phyloP scores from a whole-genome alignment of 2,797 vertebrate genomes.

The Myotis findleyi region DNA sequence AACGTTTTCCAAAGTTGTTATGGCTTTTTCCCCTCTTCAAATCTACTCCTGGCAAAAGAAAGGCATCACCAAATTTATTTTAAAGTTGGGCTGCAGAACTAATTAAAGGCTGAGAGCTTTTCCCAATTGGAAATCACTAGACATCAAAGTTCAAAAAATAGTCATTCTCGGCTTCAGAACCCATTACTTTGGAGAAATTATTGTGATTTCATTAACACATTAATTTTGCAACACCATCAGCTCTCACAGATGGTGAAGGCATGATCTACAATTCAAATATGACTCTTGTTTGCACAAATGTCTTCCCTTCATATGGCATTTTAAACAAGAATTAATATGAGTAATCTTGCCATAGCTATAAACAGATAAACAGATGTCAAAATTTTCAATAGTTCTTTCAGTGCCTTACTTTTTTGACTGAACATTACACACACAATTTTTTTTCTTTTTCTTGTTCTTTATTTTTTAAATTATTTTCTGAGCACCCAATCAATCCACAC shows the following conservation, averaged over 20 bases:
- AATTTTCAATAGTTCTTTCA: slow-evolving; percentile 86
- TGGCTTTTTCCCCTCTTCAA: slow-evolving; percentile 78
- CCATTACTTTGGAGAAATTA: slow-evolving; percentile 92
- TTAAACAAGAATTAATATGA: slow-evolving; percentile 93
- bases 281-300: slow-evolving; percentile 93
- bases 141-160: slow-evolving; percentile 90
- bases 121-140: slow-evolving; percentile 88
- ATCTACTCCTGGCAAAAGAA: slow-evolving; percentile 83
- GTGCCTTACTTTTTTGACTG: slow-evolving; percentile 87
- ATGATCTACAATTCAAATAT: slow-evolving; percentile 94
- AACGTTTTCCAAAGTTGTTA: slow-evolving; percentile 85
- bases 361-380: slow-evolving; percentile 94
- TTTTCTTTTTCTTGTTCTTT: background rate
- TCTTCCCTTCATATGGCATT: slow-evolving; percentile 93
- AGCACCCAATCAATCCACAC: slow-evolving; percentile 80
- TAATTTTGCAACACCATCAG: slow-evolving; percentile 93
- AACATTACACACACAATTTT: slow-evolving; percentile 85
- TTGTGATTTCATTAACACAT: slow-evolving; percentile 94
- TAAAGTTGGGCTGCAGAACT: slow-evolving; percentile 87
- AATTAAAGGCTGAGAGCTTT: slow-evolving; percentile 90
- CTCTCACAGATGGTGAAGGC: slow-evolving; percentile 92
- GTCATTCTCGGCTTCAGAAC: slow-evolving; percentile 88
- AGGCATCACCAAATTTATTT: slow-evolving; percentile 85
- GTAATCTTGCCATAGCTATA: slow-evolving; percentile 92
- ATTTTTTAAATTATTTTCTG: slow-evolving; percentile 78